Conservation (phyloP, 2,888 invertebrate species). For the Arenicola marina region DNA sequence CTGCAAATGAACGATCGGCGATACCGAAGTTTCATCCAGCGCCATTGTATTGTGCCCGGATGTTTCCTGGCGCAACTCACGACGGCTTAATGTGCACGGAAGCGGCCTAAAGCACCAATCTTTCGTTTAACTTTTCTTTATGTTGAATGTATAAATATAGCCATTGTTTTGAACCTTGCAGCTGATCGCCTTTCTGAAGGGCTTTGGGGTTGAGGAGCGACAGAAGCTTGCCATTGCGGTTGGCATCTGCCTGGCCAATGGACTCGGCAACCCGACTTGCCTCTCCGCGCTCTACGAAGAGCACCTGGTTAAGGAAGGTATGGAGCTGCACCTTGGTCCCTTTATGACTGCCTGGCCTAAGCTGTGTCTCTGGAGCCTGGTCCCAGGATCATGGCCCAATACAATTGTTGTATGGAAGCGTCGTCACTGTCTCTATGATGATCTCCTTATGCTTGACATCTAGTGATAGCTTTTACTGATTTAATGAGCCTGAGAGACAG, state of each 20-base stretch:
- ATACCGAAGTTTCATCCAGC: too few relatives aligned
- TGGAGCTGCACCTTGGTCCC: conserved; percentile 1
- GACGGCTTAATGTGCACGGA: too few relatives aligned
- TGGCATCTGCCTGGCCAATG: conserved; percentile 90
- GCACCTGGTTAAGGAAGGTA: conserved; percentile 72
- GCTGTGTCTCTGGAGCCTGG: background rate
- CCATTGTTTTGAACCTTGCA: too few relatives aligned
- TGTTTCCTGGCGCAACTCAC: too few relatives aligned
- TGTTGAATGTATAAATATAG: too few relatives aligned
- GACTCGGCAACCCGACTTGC: conserved; percentile 85
- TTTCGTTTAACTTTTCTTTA: too few relatives aligned
- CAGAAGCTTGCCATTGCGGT: conserved; percentile 92
- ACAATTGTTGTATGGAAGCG: background rate
- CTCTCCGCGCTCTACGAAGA: conserved; percentile 70
- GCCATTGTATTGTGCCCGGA: too few relatives aligned
- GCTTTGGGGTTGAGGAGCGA: conserved; percentile 86
- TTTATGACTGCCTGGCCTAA: background rate
- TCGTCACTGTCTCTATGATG: background rate
- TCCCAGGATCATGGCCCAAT: too few relatives aligned
- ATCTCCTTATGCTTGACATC: background rate
- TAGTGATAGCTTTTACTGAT: background rate
- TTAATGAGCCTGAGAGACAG: background rate
- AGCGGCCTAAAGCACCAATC: too few relatives aligned
- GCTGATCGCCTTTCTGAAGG: conserved; percentile 83
- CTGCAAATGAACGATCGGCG: too few relatives aligned